Conservation (phyloP, 2,113 vertebrate species). For the Alethe diademata region DNA sequence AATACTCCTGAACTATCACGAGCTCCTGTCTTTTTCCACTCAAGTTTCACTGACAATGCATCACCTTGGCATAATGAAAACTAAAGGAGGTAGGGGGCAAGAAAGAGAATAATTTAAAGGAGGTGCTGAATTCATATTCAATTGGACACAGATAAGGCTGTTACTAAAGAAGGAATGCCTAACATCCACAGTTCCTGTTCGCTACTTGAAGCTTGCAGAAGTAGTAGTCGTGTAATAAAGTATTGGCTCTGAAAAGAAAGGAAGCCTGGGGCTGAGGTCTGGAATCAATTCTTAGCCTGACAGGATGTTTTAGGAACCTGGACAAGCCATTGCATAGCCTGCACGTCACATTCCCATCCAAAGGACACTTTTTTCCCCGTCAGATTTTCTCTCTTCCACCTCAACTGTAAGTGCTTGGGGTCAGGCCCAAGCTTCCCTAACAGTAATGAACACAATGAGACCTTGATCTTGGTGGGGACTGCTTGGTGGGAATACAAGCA, state of each 20-base stretch:
- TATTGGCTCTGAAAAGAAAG: not conserved
- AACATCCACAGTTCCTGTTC: not conserved
- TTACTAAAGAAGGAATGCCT: not conserved
- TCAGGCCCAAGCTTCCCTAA: not conserved
- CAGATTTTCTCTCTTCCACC: not conserved
- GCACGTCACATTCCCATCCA: not conserved
- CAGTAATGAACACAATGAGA: not conserved
- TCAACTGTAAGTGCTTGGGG: not conserved
- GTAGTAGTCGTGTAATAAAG: not conserved
- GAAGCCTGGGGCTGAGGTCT: not conserved
- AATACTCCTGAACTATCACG: not conserved
- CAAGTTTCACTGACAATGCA: not conserved
- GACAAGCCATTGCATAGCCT: slow-evolving; percentile 6
- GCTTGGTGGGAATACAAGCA: not conserved
- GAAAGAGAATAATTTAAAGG: not conserved
- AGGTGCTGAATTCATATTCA: not conserved
- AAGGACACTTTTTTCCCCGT: not conserved
- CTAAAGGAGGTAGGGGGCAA: not conserved
- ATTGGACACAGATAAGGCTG: not conserved
- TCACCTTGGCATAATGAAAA: not conserved
- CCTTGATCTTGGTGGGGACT: not conserved
- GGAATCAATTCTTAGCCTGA: slow-evolving; percentile 14
- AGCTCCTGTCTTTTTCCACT: not conserved
- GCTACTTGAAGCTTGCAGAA: not conserved
- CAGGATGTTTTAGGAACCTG: slow-evolving; percentile 9